Conservation (phyloP, 2,797 vertebrate genomes). For the Pampus argenteus region DNA sequence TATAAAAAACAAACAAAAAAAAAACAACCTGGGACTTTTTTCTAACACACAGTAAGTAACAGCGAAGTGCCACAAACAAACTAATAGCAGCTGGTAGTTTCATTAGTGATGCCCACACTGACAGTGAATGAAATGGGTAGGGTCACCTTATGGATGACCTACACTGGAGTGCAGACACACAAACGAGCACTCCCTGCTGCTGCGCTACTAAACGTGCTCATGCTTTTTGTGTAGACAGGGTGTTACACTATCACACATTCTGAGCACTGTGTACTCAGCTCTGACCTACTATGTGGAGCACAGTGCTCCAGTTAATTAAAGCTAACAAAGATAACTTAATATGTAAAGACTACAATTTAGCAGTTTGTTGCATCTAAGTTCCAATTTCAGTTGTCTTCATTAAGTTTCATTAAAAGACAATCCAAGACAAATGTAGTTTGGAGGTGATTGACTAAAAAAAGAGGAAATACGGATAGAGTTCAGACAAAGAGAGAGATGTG, state of each 20-base stretch:
- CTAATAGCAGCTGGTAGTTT: not conserved
- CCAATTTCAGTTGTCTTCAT: not conserved
- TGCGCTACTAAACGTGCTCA: not conserved
- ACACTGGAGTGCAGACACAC: not conserved
- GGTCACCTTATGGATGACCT: not conserved
- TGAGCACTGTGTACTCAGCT: not conserved
- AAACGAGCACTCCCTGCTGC: not conserved
- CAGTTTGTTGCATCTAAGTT: conserved; percentile 6
- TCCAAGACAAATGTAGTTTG: not conserved
- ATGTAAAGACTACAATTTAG: not conserved
- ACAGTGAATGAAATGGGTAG: not conserved
- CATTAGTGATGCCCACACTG: not conserved
- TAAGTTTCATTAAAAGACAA: conserved; percentile 1
- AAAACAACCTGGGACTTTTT: not conserved
- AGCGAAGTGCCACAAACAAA: not conserved
- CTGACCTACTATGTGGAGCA: not conserved
- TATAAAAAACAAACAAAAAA: not conserved
- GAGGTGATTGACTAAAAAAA: not conserved
- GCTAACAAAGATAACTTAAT: not conserved
- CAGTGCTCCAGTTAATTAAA: conserved; percentile 6
- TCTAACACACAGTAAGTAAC: not conserved
- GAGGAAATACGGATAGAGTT: conserved; percentile 17
- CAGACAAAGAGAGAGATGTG: conserved; percentile 14
- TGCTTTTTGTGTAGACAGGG: too few relatives aligned
- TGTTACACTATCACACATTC: not conserved